Base-by-base conservation (phyloP, 2,888 invertebrate genomes). In the Troides helena region DNA sequence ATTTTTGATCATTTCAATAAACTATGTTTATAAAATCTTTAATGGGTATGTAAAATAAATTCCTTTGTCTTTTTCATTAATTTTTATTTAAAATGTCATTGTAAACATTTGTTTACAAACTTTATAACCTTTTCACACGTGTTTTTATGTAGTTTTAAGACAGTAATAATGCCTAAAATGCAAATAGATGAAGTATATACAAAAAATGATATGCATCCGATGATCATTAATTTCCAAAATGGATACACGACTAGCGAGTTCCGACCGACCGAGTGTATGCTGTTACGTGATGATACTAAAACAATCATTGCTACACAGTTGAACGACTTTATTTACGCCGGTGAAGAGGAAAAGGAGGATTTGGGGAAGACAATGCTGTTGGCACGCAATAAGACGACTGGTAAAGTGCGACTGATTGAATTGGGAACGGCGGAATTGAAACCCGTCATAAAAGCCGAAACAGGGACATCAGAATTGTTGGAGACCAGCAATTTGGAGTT, bases 401-500 rank as follows among this genome's bases (percentile, higher is more conserved):
- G 91, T 0, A 90, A 90, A 85, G 86, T 87, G 0, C 76, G 88
- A 1, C 59, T 92, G 1, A 80, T 91, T 0, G 91, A 91, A 73
- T 78, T 81, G 0, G 81, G 79, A 0, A 78, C 73, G n/a, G 75
- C 83, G 0, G 83, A 88, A n/a, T 25, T 90, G 1, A 86, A 86
- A 75, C 89, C 91, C 0, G 46, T 77, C 0, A 23, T 87, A 0
- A 81, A 80, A 70, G 74, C 72, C 0, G 78, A 84, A 1, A 56
- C 79, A 2, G 78, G 82, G 10, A 66, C 77, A 0, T 66, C 81
- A 0, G 77, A 81, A 10, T 46, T 75, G 0, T 67, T 81, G 0
- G 87, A 91, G 23, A 85, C 82, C 0, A 88, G 85, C 25, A 76
- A 80, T 60, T 77, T 88, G 30, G 92, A 92, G 66, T 81, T 95